phyloP scores from a whole-genome alignment of 2,797 vertebrate species.

The Clarias laeviceps region DNA sequence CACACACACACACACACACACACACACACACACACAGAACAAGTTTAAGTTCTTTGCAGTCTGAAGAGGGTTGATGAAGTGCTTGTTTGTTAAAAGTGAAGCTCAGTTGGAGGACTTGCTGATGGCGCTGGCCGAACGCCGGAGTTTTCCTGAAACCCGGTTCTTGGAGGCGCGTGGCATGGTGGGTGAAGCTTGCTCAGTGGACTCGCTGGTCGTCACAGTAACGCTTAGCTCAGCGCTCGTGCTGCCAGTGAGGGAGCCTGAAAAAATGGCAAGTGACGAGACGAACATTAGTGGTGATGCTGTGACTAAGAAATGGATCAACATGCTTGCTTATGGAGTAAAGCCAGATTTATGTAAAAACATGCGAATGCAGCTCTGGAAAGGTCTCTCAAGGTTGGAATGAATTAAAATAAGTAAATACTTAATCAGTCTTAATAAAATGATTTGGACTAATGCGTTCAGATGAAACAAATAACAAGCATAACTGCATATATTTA shows the following conservation, averaged over 20 bases:
- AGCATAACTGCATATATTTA: conserved; percentile 41
- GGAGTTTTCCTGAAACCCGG: conserved; percentile 77
- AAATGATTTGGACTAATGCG: neutral
- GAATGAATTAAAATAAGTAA: neutral
- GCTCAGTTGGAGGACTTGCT: conserved; percentile 80
- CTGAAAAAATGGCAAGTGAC: conserved; percentile 68
- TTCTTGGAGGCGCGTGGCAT: conserved; percentile 74
- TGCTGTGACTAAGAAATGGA: conserved; percentile 39
- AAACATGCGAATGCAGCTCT: conserved; percentile 41
- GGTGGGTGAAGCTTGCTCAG: conserved; percentile 73
- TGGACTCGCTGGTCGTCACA: conserved; percentile 51
- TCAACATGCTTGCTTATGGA: conserved; percentile 15
- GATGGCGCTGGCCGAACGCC: conserved; percentile 77
- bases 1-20: conserved; percentile 35
- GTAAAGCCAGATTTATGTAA: neutral
- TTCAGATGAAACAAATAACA: neutral
- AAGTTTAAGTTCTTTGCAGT: conserved; percentile 63
- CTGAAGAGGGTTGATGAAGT: conserved; percentile 45
- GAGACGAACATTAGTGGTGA: conserved; percentile 34
- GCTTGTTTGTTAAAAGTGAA: conserved; percentile 50
- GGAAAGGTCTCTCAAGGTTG: neutral
- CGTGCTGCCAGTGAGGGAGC: conserved; percentile 77
- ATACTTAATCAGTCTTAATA: neutral
- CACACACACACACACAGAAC: conserved; percentile 45
- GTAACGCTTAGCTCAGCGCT: conserved; percentile 71